These are phyloP conservation scores for Hyla sarda DNA, from an alignment of 2,113 vertebrate genomes.

Conservation along the genomic window DNA sequence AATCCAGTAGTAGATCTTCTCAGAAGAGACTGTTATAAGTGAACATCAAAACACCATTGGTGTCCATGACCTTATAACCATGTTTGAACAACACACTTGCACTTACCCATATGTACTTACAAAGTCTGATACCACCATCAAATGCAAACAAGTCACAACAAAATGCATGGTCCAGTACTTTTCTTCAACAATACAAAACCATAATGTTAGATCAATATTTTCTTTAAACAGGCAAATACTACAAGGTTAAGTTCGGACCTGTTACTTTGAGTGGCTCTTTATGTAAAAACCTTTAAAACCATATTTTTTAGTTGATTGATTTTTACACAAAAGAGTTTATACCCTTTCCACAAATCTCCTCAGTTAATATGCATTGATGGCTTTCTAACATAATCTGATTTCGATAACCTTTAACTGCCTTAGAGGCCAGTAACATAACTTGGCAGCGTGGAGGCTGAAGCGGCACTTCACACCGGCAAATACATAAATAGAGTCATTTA, in stretches of 20 bases:
- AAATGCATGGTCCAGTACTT: neutral
- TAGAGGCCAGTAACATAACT: conserved; percentile 19
- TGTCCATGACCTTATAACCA: neutral
- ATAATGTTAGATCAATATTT: conserved; percentile 8
- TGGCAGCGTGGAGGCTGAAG: neutral
- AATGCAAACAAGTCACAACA: no score
- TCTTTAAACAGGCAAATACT: conserved; percentile 10
- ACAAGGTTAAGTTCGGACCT: neutral
- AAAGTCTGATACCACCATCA: no score
- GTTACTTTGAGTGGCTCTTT: neutral
- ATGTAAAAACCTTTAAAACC: conserved; percentile 21
- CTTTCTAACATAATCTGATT: conserved; percentile 34
- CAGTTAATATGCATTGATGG: conserved; percentile 8
- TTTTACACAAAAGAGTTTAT: conserved; percentile 34
- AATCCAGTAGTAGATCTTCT: neutral
- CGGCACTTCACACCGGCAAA: conserved; percentile 7
- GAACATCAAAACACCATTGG: no score
- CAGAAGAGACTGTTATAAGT: neutral
- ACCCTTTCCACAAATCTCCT: conserved; percentile 22
- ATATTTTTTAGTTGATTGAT: conserved; percentile 17
- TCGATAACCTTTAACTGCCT: conserved; percentile 46
- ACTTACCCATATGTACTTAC: neutral
- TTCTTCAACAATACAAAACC: neutral
- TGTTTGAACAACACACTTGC: neutral
- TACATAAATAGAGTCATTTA: conserved; percentile 41